Evolutionary conservation across 2,113 vertebrate genomes (phyloP).

Genomic region (Furnarius figulus): DNA sequence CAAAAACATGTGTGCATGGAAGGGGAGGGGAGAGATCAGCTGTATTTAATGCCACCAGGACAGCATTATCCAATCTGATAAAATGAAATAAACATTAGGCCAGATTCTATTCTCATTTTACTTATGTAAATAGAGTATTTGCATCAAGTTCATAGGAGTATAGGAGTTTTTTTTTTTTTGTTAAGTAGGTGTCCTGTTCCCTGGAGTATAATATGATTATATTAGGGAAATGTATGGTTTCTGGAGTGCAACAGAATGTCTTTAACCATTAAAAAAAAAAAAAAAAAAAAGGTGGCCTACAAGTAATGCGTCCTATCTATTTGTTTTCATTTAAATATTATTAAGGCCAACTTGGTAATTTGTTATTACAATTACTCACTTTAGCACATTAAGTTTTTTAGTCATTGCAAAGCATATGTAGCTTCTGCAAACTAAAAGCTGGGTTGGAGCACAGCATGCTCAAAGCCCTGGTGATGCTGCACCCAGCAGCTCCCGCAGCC

Average conservation of each 20-base stretch:
- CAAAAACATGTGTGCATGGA: not conserved
- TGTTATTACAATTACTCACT: not conserved
- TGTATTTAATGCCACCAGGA: constrained; percentile 50
- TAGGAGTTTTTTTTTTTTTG: not conserved
- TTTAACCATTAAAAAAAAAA: not conserved
- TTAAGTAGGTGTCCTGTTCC: not conserved
- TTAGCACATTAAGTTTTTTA: not conserved
- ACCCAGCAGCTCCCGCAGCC: not conserved
- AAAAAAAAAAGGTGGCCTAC: not conserved
- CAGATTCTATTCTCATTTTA: constrained; percentile 24
- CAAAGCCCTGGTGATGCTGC: not conserved
- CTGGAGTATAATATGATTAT: not conserved
- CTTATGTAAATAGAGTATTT: not conserved
- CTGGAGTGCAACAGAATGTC: not conserved
- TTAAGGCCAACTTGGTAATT: not conserved
- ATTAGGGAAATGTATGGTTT: not conserved
- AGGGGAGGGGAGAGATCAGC: constrained; percentile 9
- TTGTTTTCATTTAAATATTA: not conserved
- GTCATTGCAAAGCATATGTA: accelerated
- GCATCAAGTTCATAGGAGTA: not conserved
- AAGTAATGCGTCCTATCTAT: not conserved
- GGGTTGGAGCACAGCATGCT: accelerated
- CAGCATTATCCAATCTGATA: constrained; percentile 34
- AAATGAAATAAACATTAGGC: constrained; percentile 46
- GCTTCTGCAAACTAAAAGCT: not conserved